Evolutionary conservation across 2,113 vertebrate genomes (phyloP).

Genomic region (Alligator mississippiensis): DNA sequence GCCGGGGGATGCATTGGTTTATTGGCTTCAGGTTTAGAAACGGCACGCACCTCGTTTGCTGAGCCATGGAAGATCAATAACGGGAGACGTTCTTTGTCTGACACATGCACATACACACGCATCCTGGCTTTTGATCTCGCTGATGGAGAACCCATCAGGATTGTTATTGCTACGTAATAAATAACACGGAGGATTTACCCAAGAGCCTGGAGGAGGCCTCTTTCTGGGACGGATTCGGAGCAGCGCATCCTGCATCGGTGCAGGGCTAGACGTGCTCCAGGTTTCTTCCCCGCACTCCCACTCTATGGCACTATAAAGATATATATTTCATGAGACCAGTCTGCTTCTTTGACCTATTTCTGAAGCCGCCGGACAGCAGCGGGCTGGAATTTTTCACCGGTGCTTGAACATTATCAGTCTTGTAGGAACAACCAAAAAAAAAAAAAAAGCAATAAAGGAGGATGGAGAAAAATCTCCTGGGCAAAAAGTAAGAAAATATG

Average conservation of each 20-base stretch:
- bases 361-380: neutral
- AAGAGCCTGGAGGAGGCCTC: too few species aligned
- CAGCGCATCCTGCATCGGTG: too few species aligned
- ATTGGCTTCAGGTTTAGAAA: neutral
- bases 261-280: too few species aligned
- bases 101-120: neutral
- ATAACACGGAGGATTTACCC: neutral
- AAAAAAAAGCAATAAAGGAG: neutral
- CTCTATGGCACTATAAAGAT: too few species aligned
- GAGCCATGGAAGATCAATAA: neutral
- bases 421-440: neutral
- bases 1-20: neutral
- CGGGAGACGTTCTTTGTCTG: neutral
- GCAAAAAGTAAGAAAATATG: neutral
- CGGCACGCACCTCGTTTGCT: neutral
- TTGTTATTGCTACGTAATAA: neutral
- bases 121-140: neutral
- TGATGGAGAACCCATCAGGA: neutral
- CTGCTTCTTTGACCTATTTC: neutral
- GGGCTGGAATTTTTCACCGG: neutral
- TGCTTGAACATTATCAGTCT: neutral
- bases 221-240: too few species aligned
- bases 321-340: neutral
- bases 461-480: neutral
- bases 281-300: too few species aligned